Evolutionary conservation across 2,888 invertebrate species (phyloP).

Genomic region (Laspeyria flexula): DNA sequence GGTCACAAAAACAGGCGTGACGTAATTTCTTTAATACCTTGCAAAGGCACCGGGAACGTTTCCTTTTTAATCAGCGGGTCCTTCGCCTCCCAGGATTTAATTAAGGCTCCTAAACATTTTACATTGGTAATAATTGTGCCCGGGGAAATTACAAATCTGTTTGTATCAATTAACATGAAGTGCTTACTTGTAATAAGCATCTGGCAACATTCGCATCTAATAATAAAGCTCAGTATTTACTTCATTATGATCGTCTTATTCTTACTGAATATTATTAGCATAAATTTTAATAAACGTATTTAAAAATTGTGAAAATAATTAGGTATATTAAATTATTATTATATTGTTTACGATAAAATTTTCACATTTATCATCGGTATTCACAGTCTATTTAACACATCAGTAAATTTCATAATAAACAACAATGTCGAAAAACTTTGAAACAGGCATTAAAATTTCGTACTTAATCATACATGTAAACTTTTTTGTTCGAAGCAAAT

Average conservation of each 20-base stretch:
- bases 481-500: too few relatives aligned
- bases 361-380: too few relatives aligned
- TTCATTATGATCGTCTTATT: not conserved
- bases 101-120: constrained; percentile 73
- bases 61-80: constrained; percentile 66
- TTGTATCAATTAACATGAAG: constrained; percentile 64
- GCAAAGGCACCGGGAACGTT: constrained; percentile 46
- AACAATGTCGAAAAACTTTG: too few relatives aligned
- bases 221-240: constrained; percentile 9
- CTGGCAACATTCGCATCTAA: constrained; percentile 16
- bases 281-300: too few relatives aligned
- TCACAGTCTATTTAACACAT: too few relatives aligned
- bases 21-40: constrained; percentile 60
- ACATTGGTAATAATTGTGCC: constrained; percentile 73
- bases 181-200: constrained; percentile 46
- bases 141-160: constrained; percentile 61
- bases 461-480: too few relatives aligned
- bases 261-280: not conserved
- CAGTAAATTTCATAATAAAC: too few relatives aligned
- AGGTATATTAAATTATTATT: too few relatives aligned
- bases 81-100: constrained; percentile 67
- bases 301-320: too few relatives aligned
- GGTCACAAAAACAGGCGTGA: constrained; percentile 51
- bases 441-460: too few relatives aligned
- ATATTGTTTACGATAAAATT: too few relatives aligned